Conservation (phyloP, 2,797 vertebrate genomes). For the Ceyx erithaca region DNA sequence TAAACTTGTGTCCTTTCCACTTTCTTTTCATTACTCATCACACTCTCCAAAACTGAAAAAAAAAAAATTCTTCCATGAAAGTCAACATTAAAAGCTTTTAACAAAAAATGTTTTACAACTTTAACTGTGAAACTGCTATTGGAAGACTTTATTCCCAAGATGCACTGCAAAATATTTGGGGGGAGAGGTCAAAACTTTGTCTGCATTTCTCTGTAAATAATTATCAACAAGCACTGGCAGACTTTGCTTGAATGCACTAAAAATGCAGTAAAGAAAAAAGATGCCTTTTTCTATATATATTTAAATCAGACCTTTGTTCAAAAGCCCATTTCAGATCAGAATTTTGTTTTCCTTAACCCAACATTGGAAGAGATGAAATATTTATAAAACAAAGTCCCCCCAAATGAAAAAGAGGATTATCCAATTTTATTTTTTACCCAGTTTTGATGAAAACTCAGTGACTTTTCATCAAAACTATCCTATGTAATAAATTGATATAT, state of each 20-base stretch:
- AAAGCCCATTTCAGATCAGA: conserved; percentile 31
- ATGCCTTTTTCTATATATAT: conserved; percentile 61
- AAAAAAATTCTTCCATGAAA: background rate
- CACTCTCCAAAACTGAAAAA: background rate
- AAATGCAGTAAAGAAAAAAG: conserved; percentile 27
- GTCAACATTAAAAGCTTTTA: background rate
- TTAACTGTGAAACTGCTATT: background rate
- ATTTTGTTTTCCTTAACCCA: conserved; percentile 52
- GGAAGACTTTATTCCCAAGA: background rate
- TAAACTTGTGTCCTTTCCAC: background rate
- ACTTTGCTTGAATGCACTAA: conserved; percentile 19
- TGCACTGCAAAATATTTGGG: background rate
- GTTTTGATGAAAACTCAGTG: conserved; percentile 40
- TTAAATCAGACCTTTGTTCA: conserved; percentile 62
- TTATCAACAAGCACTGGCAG: conserved; percentile 3
- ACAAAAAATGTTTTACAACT: background rate
- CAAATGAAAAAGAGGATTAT: conserved; percentile 24
- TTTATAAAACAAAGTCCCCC: background rate
- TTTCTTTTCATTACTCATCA: background rate
- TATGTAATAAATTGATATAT: background rate
- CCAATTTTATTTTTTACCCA: conserved; percentile 23
- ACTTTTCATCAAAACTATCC: background rate
- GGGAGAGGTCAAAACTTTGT: background rate
- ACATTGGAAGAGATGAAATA: conserved; percentile 15
- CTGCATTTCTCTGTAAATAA: conserved; percentile 5